A percentile compares a stretch with the other conserved stretches of the same genome.
Evolutionary conservation across 2,113 vertebrate species (phyloP).

Genomic region (Pollimyrus isidori): DNA sequence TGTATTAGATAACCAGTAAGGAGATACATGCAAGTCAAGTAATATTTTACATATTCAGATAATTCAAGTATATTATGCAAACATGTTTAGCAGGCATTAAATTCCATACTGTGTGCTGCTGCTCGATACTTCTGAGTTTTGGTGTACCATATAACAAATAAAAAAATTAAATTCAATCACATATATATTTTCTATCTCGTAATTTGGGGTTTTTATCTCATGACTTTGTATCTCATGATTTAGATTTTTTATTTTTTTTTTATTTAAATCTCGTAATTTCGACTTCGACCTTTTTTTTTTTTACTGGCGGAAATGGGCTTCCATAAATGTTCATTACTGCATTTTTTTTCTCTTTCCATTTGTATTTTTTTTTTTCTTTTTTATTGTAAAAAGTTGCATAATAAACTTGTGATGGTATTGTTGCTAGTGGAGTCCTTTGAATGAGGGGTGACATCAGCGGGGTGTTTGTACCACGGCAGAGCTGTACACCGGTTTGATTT

Average conservation of each 20-base stretch:
- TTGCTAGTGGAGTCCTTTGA: background rate
- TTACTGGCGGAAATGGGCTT: too few species aligned
- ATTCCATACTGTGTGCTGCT: background rate
- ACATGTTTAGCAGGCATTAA: background rate
- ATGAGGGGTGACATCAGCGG: too few species aligned
- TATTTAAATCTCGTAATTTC: too few species aligned
- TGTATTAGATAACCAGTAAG: background rate
- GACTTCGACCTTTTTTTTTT: too few species aligned
- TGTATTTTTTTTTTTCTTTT: constrained; percentile 57
- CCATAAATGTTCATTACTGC: constrained; percentile 62
- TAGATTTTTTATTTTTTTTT: too few species aligned
- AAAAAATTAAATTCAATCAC: too few species aligned
- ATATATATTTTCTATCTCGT: too few species aligned
- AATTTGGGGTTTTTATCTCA: too few species aligned
- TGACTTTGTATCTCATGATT: too few species aligned
- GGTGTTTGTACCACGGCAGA: too few species aligned
- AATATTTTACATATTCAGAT: background rate
- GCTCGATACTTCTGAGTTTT: background rate
- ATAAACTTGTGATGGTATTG: constrained; percentile 85
- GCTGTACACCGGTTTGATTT: too few species aligned
- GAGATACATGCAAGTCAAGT: background rate
- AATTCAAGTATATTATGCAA: background rate
- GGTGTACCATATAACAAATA: background rate
- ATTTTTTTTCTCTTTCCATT: constrained; percentile 76
- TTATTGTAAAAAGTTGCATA: constrained; percentile 95